Conservation (phyloP, 2,113 vertebrate species). For the Clarias magur region DNA sequence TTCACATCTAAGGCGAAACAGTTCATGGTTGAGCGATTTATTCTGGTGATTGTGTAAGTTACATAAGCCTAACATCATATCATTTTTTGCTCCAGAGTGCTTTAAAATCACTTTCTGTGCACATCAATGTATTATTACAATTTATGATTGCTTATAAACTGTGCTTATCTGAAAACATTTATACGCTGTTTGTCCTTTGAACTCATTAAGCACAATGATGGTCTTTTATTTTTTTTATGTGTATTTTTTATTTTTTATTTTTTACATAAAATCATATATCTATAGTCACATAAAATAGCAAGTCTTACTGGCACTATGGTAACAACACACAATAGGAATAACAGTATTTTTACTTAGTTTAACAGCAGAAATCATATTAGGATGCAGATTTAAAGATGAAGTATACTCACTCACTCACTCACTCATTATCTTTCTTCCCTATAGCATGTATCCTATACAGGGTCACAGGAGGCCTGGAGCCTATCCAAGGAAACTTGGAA, state of each 20-base stretch:
- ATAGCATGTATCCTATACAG: too few species aligned
- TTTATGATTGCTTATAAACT: neutral
- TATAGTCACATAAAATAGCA: neutral
- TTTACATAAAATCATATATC: neutral
- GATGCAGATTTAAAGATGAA: neutral
- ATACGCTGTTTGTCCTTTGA: neutral
- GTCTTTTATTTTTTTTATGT: neutral
- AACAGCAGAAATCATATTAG: neutral
- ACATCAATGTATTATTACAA: neutral
- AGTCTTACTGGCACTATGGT: neutral
- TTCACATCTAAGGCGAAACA: neutral
- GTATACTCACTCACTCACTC: too few species aligned
- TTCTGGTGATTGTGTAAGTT: neutral
- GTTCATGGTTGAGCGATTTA: neutral
- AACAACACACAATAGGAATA: neutral
- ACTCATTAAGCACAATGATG: neutral
- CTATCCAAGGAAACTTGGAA: too few species aligned
- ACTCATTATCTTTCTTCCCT: too few species aligned
- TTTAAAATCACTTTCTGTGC: neutral
- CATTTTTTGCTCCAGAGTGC: neutral
- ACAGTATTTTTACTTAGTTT: neutral
- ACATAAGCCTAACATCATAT: constrained; percentile 3
- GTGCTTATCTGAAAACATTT: constrained; percentile 4
- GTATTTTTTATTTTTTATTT: too few species aligned
- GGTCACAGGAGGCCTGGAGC: too few species aligned